Percentiles rank a stretch among this genome's conserved stretches.
Conservation (phyloP, 2,113 vertebrate genomes). For the Rhegmatorhina hoffmannsi region DNA sequence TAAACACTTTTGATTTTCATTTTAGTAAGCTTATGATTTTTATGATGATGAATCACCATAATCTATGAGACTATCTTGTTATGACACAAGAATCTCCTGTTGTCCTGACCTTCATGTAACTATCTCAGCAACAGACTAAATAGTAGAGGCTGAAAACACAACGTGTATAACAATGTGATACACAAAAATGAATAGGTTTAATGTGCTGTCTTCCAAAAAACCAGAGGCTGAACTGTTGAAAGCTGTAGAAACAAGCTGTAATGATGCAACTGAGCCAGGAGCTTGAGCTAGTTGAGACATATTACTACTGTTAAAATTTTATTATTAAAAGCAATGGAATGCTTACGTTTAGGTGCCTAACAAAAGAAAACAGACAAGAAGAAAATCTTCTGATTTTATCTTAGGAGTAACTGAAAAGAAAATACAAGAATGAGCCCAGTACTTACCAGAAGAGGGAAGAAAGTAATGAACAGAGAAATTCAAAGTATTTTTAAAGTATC, state of each 20-base stretch:
- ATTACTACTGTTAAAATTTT: neutral
- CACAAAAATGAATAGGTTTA: neutral
- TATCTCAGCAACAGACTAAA: neutral
- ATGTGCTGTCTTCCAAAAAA: neutral
- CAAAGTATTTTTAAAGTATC: neutral
- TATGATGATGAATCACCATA: neutral
- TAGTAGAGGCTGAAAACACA: neutral
- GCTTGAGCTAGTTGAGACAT: neutral
- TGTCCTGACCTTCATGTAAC: neutral
- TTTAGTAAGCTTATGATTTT: neutral
- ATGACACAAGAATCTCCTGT: neutral
- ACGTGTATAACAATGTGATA: fast-evolving
- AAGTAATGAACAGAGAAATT: neutral
- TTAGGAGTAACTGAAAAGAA: neutral
- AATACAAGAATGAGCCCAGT: neutral
- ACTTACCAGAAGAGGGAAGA: neutral
- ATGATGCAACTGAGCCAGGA: neutral
- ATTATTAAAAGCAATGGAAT: neutral
- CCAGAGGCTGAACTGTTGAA: neutral
- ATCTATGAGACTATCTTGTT: neutral
- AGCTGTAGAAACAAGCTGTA: neutral
- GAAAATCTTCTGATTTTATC: neutral
- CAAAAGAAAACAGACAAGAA: neutral
- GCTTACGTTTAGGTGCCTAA: neutral
- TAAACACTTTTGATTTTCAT: neutral